phyloP scores from a whole-genome alignment of 2,888 invertebrate genomes.

The Latrodectus elegans region DNA sequence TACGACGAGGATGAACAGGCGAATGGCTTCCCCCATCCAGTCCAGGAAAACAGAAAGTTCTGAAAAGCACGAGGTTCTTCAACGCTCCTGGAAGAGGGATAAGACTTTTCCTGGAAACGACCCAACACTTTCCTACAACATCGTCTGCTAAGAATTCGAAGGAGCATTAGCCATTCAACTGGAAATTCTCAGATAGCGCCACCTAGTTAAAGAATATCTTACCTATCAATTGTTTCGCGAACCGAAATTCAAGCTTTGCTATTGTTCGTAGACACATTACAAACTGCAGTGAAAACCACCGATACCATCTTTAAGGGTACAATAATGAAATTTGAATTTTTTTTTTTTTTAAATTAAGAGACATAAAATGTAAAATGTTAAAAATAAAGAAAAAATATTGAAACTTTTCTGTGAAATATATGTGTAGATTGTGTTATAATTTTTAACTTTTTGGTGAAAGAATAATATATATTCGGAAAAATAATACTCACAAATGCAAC shows the following conservation, averaged over 20 bases:
- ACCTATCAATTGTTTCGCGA: neutral
- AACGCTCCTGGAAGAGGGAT: conserved; percentile 17
- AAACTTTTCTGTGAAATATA: too few species aligned
- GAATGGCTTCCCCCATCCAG: conserved; percentile 55
- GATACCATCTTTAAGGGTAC: too few species aligned
- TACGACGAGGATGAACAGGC: conserved; percentile 34
- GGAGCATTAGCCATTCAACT: conserved; percentile 14
- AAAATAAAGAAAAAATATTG: too few species aligned
- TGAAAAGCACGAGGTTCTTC: conserved; percentile 42
- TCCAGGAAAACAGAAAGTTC: conserved; percentile 12
- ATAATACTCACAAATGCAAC: too few species aligned
- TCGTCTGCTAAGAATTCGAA: conserved; percentile 32
- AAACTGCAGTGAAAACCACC: too few species aligned
- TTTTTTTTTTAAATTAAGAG: too few species aligned
- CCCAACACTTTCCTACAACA: conserved; percentile 22
- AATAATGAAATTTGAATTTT: too few species aligned
- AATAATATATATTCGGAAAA: too few species aligned
- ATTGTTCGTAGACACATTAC: too few species aligned
- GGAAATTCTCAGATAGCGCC: conserved; percentile 16
- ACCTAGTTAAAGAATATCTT: conserved; percentile 16
- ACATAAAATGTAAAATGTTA: too few species aligned
- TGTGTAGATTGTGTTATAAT: too few species aligned
- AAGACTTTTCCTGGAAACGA: conserved; percentile 4
- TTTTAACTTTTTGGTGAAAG: too few species aligned
- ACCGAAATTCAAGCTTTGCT: neutral